Conservation (phyloP, 2,888 invertebrate genomes). For the Glyphotaelius pellucidus region DNA sequence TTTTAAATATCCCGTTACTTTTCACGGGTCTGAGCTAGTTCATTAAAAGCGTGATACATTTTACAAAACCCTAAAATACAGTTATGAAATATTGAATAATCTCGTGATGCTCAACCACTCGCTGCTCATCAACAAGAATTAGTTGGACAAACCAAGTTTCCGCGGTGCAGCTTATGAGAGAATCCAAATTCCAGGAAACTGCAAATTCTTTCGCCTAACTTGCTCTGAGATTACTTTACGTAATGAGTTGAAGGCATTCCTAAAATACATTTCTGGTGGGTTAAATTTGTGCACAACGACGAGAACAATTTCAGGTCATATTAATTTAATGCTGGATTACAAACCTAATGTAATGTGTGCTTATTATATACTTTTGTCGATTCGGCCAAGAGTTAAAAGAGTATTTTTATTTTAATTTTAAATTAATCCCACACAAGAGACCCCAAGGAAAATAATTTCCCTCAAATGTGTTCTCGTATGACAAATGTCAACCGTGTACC, state of each 20-base stretch:
- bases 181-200: constrained; percentile 2
- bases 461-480: no score
- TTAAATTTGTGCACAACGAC: not conserved
- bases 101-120: not conserved
- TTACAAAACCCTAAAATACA: not conserved
- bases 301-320: not conserved
- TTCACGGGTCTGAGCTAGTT: no score
- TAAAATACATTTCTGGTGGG: not conserved
- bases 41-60: not conserved
- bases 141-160: not conserved
- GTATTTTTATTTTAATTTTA: no score
- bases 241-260: not conserved
- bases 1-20: no score
- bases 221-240: constrained; percentile 11
- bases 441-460: no score
- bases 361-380: no score
- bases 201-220: not conserved
- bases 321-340: no score
- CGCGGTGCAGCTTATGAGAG: not conserved
- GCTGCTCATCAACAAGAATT: not conserved
- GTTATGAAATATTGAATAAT: not conserved
- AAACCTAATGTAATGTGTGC: no score
- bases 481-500: no score
- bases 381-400: no score
- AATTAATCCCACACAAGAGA: no score